These are phyloP conservation scores for Catajapyx aquilonaris DNA, from an alignment of 1,140 invertebrate species.

Conservation along the genomic window DNA sequence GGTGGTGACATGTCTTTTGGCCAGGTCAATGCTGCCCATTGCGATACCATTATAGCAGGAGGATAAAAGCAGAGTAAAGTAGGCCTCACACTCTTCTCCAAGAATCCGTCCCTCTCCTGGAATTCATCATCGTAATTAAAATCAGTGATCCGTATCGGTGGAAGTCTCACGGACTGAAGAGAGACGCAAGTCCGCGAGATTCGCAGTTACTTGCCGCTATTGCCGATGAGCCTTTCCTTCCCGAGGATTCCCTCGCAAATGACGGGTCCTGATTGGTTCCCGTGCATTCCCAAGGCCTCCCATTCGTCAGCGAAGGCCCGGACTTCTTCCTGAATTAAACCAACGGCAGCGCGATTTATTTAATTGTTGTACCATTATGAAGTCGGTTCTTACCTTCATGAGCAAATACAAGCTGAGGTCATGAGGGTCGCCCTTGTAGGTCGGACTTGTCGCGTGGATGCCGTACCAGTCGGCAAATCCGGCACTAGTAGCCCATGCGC, in stretches of 20 bases:
- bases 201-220: not conserved
- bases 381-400: too few relatives aligned
- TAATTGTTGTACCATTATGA: too few relatives aligned
- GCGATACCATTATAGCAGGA: constrained; percentile 10
- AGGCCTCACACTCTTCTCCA: constrained; percentile 6
- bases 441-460: constrained; percentile 9
- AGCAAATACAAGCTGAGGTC: too few relatives aligned
- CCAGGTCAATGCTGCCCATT: constrained; percentile 10
- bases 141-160: not conserved
- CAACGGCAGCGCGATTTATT: too few relatives aligned
- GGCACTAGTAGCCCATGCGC: constrained; percentile 11
- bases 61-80: constrained; percentile 4
- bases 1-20: constrained; percentile 11
- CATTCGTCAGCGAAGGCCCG: constrained; percentile 12
- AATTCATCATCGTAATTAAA: not conserved
- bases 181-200: too few relatives aligned
- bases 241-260: constrained; percentile 10
- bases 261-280: constrained; percentile 12
- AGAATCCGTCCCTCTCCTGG: constrained; percentile 2
- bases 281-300: constrained; percentile 10
- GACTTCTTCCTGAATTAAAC: constrained; percentile 9
- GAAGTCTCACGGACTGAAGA: too few relatives aligned
- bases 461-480: constrained; percentile 12
- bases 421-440: constrained; percentile 6
- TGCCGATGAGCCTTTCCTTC: constrained; percentile 9